phyloP scores from a whole-genome alignment of 2,888 invertebrate genomes.

The Ennomos erosarius region DNA sequence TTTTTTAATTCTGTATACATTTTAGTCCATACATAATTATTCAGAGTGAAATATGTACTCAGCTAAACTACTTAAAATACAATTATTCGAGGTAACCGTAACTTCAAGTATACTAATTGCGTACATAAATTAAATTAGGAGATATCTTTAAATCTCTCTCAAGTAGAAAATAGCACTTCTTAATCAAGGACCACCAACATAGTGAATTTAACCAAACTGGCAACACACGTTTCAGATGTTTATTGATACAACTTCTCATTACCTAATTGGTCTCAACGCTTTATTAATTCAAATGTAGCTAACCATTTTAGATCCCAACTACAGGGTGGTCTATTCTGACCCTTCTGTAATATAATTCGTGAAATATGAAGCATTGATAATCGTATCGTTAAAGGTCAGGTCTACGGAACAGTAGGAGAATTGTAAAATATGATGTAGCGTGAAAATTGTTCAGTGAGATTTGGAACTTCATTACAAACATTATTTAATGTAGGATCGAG shows the following conservation, averaged over 20 bases:
- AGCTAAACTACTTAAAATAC: conserved; percentile 1
- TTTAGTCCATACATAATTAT: conserved; percentile 1
- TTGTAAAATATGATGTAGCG: conserved; percentile 62
- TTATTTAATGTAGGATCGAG: conserved; percentile 22
- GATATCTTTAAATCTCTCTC: conserved; percentile 33
- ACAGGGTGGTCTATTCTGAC: conserved; percentile 68
- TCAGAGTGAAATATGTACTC: conserved; percentile 9
- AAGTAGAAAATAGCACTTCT: conserved; percentile 31
- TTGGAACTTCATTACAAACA: conserved; percentile 25
- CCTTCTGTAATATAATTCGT: conserved; percentile 47
- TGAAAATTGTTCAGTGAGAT: conserved; percentile 67
- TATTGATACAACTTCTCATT: conserved; percentile 56
- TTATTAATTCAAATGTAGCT: conserved; percentile 70
- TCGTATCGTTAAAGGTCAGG: conserved; percentile 59
- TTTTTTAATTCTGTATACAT: too few relatives aligned
- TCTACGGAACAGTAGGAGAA: conserved; percentile 67
- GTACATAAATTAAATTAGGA: conserved; percentile 37
- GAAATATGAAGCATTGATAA: conserved; percentile 66
- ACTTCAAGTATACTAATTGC: conserved; percentile 28
- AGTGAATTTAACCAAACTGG: conserved; percentile 46
- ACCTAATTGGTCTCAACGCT: conserved; percentile 66
- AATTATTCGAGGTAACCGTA: conserved; percentile 1
- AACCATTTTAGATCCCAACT: conserved; percentile 41
- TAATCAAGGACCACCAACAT: conserved; percentile 55
- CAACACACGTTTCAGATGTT: conserved; percentile 49